Conservation (phyloP, 1,140 invertebrate genomes). For the Epicauta chinensis region DNA sequence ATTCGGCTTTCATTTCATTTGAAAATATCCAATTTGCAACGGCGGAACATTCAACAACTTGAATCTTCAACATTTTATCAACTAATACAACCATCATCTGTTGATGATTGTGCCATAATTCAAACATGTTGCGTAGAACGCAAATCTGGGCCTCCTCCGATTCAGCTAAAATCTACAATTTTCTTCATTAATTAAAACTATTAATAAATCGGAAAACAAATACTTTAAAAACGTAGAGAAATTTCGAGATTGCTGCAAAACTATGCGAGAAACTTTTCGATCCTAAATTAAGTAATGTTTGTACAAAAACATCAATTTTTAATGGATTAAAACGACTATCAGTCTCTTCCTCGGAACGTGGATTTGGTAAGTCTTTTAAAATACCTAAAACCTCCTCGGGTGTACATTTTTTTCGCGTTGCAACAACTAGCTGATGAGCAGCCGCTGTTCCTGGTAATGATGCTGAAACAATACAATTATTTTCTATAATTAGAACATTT, state of each 20-base stretch:
- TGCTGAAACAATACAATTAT: slow-evolving; percentile 48
- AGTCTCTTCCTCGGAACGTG: slow-evolving; percentile 61
- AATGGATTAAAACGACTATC: slow-evolving; percentile 74
- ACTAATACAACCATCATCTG: slow-evolving; percentile 96
- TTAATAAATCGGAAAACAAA: background rate
- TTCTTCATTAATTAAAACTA: background rate
- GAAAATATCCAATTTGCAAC: slow-evolving; percentile 99
- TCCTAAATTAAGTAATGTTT: slow-evolving; percentile 87
- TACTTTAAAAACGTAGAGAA: slow-evolving; percentile 89
- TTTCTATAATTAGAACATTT: no score
- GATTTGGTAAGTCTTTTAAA: slow-evolving; percentile 78
- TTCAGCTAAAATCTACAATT: slow-evolving; percentile 65
- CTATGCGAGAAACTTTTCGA: slow-evolving; percentile 97
- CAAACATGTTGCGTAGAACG: slow-evolving; percentile 87
- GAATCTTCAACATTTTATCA: slow-evolving; percentile 96
- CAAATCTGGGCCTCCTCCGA: slow-evolving; percentile 95
- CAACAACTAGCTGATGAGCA: slow-evolving; percentile 76
- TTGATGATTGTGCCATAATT: slow-evolving; percentile 90
- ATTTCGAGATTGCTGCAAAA: slow-evolving; percentile 96
- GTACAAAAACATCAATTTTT: slow-evolving; percentile 95
- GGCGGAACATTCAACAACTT: slow-evolving; percentile 93
- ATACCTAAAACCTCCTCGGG: slow-evolving; percentile 88
- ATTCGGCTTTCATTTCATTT: slow-evolving; percentile 89
- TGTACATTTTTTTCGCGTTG: slow-evolving; percentile 81
- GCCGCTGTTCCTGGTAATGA: slow-evolving; percentile 73